Base-by-base conservation (phyloP, 2,797 vertebrate species). In the Dallia pectoralis region DNA sequence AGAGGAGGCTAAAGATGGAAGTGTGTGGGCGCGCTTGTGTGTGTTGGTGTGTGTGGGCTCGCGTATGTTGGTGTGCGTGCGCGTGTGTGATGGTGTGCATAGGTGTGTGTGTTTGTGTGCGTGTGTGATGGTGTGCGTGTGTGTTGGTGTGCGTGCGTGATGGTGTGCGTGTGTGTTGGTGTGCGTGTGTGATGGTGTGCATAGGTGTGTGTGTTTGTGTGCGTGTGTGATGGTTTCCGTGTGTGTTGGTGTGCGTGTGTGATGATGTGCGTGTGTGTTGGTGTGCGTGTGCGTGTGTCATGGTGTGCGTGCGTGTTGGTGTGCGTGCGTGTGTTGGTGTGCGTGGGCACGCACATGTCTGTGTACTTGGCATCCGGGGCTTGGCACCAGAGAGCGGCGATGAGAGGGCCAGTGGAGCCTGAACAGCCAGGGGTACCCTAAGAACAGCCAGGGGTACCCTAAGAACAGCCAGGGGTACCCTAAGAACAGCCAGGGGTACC, bases 401-500 rank as follows among this genome's bases (percentile, higher is more conserved):
- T 85, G 86, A 81, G 85, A 85, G 86, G 74, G 77, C 86, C 75
- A 87, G 79, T 87, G 87, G 86, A 87, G 86, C 89, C 80, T 88
- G 81, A 89, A 86, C 75, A 81, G 76, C 82, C 81, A 82, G 78
- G 4, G 74, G 78, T 82, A 82, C 76, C 87, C 75, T 76, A 70
- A 29, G 81, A 87, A 79, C 25, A 48, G n/a, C n/a, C n/a, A n/a
- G n/a, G n/a, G n/a, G n/a, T n/a, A n/a, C n/a, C n/a, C n/a, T n/a
- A n/a, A n/a, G n/a, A n/a, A n/a, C n/a, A n/a, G n/a, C n/a, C n/a
- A n/a, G n/a, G n/a, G n/a, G n/a, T n/a, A n/a, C n/a, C n/a, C n/a
- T n/a, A n/a, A n/a, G n/a, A n/a, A n/a, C n/a, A n/a, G n/a, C n/a
- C n/a, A n/a, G n/a, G n/a, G n/a, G n/a, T n/a, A n/a, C n/a, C n/a